Conservation (phyloP, 2,888 invertebrate genomes). For the Meghimatium bilineatum region DNA sequence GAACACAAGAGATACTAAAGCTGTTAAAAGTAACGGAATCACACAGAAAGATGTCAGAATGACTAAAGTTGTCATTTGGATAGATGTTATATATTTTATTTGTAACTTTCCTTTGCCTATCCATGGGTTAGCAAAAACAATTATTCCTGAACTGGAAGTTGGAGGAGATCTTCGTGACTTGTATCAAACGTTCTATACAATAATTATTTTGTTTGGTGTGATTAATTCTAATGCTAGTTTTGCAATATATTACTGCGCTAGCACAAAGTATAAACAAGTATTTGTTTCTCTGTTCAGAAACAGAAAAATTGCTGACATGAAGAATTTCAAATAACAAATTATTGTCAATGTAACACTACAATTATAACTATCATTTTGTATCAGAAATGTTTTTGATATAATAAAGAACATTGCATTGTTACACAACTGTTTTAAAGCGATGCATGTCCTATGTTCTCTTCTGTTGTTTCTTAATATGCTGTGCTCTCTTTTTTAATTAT, state of each 20-base stretch:
- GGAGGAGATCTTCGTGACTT: neutral
- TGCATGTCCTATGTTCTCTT: neutral
- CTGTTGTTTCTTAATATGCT: too few species aligned
- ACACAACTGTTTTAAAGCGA: neutral
- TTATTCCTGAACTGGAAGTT: neutral
- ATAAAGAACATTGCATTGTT: too few species aligned
- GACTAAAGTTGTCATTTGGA: neutral
- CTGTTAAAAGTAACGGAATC: too few species aligned
- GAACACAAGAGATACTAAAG: too few species aligned
- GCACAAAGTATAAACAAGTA: neutral
- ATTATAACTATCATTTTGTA: too few species aligned
- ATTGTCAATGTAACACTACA: too few species aligned
- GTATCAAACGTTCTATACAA: neutral
- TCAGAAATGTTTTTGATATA: too few species aligned
- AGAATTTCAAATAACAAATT: too few species aligned
- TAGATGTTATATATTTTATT: neutral
- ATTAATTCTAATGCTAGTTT: neutral
- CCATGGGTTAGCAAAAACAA: neutral
- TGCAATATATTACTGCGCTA: neutral
- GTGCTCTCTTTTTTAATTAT: too few species aligned
- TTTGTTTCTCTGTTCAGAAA: neutral
- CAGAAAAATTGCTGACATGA: too few species aligned
- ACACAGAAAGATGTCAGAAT: neutral
- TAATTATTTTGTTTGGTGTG: neutral
- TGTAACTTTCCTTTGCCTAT: neutral